phyloP scores from a whole-genome alignment of 2,888 invertebrate genomes.

The Amblyjoppa proteus region DNA sequence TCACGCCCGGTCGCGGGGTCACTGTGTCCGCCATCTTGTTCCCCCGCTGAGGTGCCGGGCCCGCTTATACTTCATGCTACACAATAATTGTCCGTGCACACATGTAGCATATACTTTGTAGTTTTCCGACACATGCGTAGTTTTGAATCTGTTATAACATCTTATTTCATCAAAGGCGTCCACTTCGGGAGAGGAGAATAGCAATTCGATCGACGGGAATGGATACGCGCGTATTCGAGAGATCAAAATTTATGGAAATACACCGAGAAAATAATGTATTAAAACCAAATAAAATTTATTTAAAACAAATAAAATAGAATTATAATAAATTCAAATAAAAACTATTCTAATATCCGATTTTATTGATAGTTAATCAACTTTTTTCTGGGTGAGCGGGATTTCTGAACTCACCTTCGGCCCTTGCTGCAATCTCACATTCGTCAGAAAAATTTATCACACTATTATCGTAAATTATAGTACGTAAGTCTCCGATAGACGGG shows the following conservation, averaged over 20 bases:
- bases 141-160: conserved; percentile 60
- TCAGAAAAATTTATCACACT: too few species aligned
- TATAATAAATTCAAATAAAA: too few species aligned
- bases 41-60: conserved; percentile 57
- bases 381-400: too few species aligned
- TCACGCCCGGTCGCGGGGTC: conserved; percentile 47
- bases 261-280: neutral
- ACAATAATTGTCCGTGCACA: neutral
- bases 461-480: too few species aligned
- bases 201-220: conserved; percentile 9
- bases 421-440: too few species aligned
- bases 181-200: conserved; percentile 45
- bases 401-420: too few species aligned
- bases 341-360: too few species aligned
- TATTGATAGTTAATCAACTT: too few species aligned
- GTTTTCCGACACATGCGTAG: conserved; percentile 55
- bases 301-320: too few species aligned
- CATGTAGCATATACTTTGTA: conserved; percentile 38
- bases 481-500: too few species aligned
- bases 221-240: conserved; percentile 4
- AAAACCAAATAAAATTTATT: neutral
- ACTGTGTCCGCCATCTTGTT: conserved; percentile 43
- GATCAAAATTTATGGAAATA: conserved; percentile 32
- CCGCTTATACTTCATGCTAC: conserved; percentile 34
- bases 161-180: conserved; percentile 56